Evolutionary conservation across 2,797 vertebrate genomes (phyloP), one percentile per base, ranked within the genome.

Genomic region (Coracias cyanogaster): DNA sequence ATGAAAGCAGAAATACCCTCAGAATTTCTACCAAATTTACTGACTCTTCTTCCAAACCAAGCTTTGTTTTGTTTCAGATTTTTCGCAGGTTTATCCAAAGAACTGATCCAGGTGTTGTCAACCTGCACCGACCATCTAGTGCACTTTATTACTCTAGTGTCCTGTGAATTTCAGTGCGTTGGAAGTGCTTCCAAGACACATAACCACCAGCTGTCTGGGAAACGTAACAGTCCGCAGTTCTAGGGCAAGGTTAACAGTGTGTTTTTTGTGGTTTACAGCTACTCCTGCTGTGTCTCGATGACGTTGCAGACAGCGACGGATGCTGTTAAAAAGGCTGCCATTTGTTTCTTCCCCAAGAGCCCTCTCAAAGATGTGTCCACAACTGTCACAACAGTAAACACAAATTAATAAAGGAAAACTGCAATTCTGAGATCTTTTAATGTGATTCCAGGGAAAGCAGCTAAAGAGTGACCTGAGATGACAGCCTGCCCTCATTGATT

Each of bases 191-290:
- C 96, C 73, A 96, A 97, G 95, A 95, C 55, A 86, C 67, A 96
- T 92, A 51, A 57, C 78, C 94, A 93, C 93, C 84, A 94, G 86
- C 96, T 98, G 97, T 97, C 97, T 95, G 55, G 90, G 94, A 96
- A 94, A 97, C 58, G 97, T 95, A 98, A 98, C 96, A 97, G 97
- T 80, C 82, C 87, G 29, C 96, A 97, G 95, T 97, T 98, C 96
- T 86, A 97, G 93, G 89, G 98, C 98, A 98, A 97, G 98, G 97
- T 97, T 97, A 98, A 97, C 97, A 98, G 96, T 97, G 96, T 95
- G 95, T 98, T 98, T 93, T 93, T 96, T 93, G 98, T 98, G 97
- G 97, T 98, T 93, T 92, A 43, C 52, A 89, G 83, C 97, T 90
- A 93, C 86, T 94, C 76, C 93, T 86, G 97, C 93, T 71, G 57